phyloP scores from a whole-genome alignment of 2,113 vertebrate species.

The Bagarius yarrelli region DNA sequence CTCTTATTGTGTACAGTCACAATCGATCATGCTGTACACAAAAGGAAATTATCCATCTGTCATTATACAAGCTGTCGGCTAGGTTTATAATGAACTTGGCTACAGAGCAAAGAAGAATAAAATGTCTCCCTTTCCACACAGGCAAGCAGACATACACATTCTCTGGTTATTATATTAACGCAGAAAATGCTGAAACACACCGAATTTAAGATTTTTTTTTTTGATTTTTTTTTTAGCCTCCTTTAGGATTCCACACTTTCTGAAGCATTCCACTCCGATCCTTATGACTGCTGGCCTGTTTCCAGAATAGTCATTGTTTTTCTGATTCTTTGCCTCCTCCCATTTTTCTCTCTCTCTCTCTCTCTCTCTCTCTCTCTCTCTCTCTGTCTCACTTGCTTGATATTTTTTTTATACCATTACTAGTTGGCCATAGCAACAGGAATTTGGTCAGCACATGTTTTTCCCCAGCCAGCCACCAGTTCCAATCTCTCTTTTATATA shows the following conservation, averaged over 20 bases:
- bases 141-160: conserved; percentile 1
- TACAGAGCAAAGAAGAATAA: conserved; percentile 63
- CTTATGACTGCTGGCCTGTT: conserved; percentile 44
- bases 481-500: not conserved
- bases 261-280: conserved; percentile 53
- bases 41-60: conserved; percentile 10
- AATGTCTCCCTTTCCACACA: not conserved
- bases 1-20: not conserved
- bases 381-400: no score
- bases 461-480: conserved; percentile 6
- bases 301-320: conserved; percentile 23
- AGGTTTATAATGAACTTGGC: conserved; percentile 63
- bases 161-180: conserved; percentile 27
- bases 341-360: conserved; percentile 26
- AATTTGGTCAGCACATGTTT: conserved; percentile 35
- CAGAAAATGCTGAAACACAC: conserved; percentile 50
- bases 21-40: not conserved
- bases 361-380: no score
- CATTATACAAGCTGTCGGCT: conserved; percentile 18
- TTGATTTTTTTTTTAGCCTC: conserved; percentile 53
- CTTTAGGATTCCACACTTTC: conserved; percentile 54
- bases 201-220: conserved; percentile 56
- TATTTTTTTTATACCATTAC: conserved; percentile 5
- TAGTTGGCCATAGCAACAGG: conserved; percentile 56
- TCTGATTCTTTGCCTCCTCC: conserved; percentile 23